Base-by-base conservation (phyloP, 1,140 invertebrate genomes). In the Paraescarpia echinospica region DNA sequence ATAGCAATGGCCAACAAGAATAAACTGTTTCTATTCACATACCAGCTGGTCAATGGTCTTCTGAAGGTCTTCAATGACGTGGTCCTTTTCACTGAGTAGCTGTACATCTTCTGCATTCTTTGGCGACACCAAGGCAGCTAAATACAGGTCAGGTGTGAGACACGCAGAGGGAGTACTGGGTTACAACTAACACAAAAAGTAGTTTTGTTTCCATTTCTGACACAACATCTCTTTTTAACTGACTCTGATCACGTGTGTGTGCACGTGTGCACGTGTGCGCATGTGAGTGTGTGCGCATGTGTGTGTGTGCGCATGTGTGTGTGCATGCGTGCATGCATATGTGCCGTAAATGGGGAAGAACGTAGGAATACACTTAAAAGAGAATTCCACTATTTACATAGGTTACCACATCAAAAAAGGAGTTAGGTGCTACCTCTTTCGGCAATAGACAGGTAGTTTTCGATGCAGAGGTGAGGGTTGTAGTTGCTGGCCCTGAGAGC, bases 401-500 rank as follows among this genome's bases (percentile, higher is more conserved):
- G 59, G 18, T 8, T 2, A 27, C 8, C 59, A 27, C 2, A 27
- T 77, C 8, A 77, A 77, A 12, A 18, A 77, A 27, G 27, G 59
- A 77, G 59, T 77, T 77, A 27, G 59, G 12, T 33, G 89, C 91
- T 35, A 92, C 92, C 89, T 34, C 34, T 89, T 31, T 92, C 91
- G 22, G 94, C 94, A 89, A 95, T 92, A 93, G 94, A 41, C 22
- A 96, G 93, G 91, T 96, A 96, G 27, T 94, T 95, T 12, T 94
- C 94, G 90, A 96, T 95, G 93, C 95, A 95, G 59, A 95, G 95
- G 92, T 95, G 94, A 34, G 95, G 94, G 92, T 95, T 95, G 92
- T 96, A 96, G 92, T 96, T 96, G 94, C 94, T 95, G 22, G 94
- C 94, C 33, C 95, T 92, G 27, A 96, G 92, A 33, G 95, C 89